These are phyloP conservation scores for Athene cunicularia DNA, from an alignment of 2,113 vertebrate genomes.

Conservation along the genomic window DNA sequence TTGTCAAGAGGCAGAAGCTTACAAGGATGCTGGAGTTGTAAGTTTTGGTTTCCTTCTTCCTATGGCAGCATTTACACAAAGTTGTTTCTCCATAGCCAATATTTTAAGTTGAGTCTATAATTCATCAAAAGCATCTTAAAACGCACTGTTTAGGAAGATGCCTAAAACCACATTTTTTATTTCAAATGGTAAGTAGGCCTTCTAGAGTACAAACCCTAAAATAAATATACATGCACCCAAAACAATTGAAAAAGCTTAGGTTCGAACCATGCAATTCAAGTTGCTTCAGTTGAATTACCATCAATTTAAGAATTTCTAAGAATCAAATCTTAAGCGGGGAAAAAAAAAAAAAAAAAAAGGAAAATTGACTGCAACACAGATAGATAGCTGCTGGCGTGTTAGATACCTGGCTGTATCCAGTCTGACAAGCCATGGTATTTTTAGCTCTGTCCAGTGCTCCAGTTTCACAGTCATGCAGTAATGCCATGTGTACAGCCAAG, in stretches of 20 bases:
- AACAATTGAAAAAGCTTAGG: background rate
- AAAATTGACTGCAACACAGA: background rate
- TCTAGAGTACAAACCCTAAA: background rate
- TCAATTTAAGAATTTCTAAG: background rate
- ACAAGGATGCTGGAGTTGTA: slow-evolving; percentile 82
- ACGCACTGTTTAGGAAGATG: accelerated
- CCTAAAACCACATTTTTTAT: background rate
- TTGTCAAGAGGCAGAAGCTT: slow-evolving; percentile 82
- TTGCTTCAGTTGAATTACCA: background rate
- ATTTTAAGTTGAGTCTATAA: background rate
- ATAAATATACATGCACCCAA: background rate
- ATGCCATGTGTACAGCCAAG: background rate
- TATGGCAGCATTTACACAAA: background rate
- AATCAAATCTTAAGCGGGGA: background rate
- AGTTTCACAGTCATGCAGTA: background rate
- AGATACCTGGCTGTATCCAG: background rate
- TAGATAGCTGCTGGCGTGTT: background rate
- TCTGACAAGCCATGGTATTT: background rate
- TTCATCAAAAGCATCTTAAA: background rate
- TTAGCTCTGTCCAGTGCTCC: background rate
- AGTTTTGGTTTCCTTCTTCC: background rate
- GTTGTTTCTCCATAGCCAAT: background rate
- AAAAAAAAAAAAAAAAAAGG: too few species aligned
- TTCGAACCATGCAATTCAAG: background rate
- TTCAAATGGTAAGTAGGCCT: background rate